A percentile compares a stretch with the other conserved stretches of the same genome.
Evolutionary conservation across 1,140 invertebrate genomes (phyloP).

Genomic region (Megalonaias nervosa): DNA sequence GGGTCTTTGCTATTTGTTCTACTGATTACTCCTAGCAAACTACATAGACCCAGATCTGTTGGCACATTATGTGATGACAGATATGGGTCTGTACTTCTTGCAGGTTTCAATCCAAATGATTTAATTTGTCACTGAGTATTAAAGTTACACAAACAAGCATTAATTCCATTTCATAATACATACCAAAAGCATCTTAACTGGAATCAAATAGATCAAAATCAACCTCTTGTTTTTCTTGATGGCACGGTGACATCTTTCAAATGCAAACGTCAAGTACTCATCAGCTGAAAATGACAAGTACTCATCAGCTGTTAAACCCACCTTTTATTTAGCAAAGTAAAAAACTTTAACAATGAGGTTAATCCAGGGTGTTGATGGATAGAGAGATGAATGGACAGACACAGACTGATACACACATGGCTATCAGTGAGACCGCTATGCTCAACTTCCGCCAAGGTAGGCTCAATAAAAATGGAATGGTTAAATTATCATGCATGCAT

Average conservation of each 20-base stretch:
- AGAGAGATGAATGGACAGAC: not conserved
- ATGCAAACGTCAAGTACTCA: slow-evolving; percentile 92
- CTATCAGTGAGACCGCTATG: no score
- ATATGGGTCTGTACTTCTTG: no score
- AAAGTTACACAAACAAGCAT: not conserved
- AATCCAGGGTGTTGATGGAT: not conserved
- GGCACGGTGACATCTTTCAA: slow-evolving; percentile 88
- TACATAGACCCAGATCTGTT: no score
- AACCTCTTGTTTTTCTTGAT: slow-evolving; percentile 91
- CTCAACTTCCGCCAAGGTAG: no score
- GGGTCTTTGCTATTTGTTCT: no score
- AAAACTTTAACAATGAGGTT: not conserved
- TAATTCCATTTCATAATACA: slow-evolving; percentile 35
- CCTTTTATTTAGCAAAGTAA: not conserved
- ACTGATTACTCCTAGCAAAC: no score
- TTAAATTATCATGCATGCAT: no score
- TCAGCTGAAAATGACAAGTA: slow-evolving; percentile 80
- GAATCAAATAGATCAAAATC: slow-evolving; percentile 96
- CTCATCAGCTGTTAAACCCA: not conserved
- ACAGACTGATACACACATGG: not conserved
- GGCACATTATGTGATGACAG: no score
- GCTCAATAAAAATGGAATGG: no score
- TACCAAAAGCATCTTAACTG: slow-evolving; percentile 95
- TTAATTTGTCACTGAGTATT: no score
- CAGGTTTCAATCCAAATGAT: no score